Percentiles rank a stretch among this genome's conserved stretches.
These are phyloP conservation scores for Eubasilissa splendida DNA, from an alignment of 2,888 invertebrate genomes.

Conservation along the genomic window DNA sequence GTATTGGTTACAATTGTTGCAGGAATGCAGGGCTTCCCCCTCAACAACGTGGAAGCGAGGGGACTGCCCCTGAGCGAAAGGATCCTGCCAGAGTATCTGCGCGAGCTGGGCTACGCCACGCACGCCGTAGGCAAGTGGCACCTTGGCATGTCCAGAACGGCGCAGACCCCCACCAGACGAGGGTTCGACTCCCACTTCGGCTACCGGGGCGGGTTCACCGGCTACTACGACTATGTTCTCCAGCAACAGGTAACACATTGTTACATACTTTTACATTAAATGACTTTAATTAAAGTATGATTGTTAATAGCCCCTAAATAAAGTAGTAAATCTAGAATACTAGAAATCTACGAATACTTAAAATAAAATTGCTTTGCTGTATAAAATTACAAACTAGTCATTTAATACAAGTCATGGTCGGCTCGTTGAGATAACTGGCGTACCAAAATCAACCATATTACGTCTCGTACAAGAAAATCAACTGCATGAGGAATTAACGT, in stretches of 20 bases:
- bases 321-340: no score
- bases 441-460: no score
- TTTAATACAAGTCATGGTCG: no score
- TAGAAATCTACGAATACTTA: no score
- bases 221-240: slow-evolving; percentile 82
- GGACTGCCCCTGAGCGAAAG: slow-evolving; percentile 69
- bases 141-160: slow-evolving; percentile 71
- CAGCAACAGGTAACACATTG: slow-evolving; percentile 63
- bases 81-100: slow-evolving; percentile 76
- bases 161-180: slow-evolving; percentile 79
- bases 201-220: slow-evolving; percentile 86
- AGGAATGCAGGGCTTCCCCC: slow-evolving; percentile 56
- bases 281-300: no score
- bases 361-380: no score
- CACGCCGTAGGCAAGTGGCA: slow-evolving; percentile 90
- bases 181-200: slow-evolving; percentile 90
- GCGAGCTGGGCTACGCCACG: slow-evolving; percentile 79
- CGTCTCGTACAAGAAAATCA: no score
- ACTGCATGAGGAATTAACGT: no score
- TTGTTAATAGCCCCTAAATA: no score
- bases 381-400: no score
- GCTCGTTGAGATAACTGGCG: no score
- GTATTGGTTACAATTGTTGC: not conserved
- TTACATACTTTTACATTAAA: no score
- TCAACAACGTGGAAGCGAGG: slow-evolving; percentile 65